Conservation (phyloP, 2,888 invertebrate genomes). For the Horisme vitalbata region DNA sequence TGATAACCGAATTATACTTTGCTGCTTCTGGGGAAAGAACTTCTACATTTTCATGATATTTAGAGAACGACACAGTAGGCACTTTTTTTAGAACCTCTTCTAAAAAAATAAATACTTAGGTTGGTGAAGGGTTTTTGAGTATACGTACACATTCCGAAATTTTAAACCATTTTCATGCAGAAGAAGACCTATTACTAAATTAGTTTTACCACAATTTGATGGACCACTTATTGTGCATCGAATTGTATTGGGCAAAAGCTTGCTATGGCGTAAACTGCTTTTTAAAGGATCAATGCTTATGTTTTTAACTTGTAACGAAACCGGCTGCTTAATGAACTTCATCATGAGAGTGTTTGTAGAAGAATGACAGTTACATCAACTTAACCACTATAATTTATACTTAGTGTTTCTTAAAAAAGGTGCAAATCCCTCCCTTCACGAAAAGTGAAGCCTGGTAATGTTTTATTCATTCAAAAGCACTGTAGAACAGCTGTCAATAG, state of each 20-base stretch:
- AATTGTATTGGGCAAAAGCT: constrained; percentile 22
- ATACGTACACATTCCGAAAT: constrained; percentile 23
- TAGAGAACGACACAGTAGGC: constrained; percentile 1
- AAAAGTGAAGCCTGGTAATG: no score
- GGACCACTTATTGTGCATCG: constrained; percentile 28
- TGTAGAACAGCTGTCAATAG: no score
- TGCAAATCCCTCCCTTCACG: no score
- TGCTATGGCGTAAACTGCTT: no score
- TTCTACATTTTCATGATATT: constrained; percentile 3
- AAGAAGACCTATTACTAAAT: constrained; percentile 28
- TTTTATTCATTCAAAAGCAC: no score
- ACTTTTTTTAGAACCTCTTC: constrained; percentile 5
- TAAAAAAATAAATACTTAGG: constrained; percentile 16
- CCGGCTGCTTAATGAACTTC: no score
- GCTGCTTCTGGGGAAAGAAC: constrained; percentile 25
- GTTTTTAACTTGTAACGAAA: no score
- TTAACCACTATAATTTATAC: no score
- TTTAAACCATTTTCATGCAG: constrained; percentile 18
- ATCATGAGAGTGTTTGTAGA: no score
- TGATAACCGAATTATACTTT: constrained; percentile 16
- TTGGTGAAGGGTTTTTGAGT: constrained; percentile 22
- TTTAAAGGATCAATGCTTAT: no score
- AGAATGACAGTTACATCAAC: no score
- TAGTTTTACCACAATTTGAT: constrained; percentile 35
- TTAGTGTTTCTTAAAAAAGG: no score